Conservation (phyloP, 2,113 vertebrate genomes). For the Platysternon megacephalum region DNA sequence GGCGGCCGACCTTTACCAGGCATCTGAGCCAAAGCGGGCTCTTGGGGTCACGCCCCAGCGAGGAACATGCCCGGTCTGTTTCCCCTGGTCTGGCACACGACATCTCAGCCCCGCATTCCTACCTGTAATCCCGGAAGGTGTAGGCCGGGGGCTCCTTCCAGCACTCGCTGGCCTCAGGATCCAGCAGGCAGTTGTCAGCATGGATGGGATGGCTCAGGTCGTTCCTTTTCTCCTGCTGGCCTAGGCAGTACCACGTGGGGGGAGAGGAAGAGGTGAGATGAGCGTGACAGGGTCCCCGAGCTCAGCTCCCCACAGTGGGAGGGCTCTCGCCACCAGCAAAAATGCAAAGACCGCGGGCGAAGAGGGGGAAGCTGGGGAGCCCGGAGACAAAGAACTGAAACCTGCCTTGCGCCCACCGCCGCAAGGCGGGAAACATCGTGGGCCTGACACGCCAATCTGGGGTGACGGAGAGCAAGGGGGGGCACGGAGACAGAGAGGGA, state of each 20-base stretch:
- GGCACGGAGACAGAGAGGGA: not conserved
- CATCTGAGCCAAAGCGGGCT: not conserved
- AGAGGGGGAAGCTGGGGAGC: not conserved
- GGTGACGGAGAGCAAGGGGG: not conserved
- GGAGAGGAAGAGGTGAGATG: constrained; percentile 25
- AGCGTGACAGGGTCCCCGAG: not conserved
- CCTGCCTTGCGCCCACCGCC: not conserved
- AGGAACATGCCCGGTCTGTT: not conserved
- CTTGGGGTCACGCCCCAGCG: not conserved
- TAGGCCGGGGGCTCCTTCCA: constrained; percentile 98
- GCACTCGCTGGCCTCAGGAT: constrained; percentile 94
- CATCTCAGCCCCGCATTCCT: not conserved
- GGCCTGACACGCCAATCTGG: not conserved
- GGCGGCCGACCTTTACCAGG: not conserved
- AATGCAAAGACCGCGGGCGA: not conserved
- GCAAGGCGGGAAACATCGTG: not conserved
- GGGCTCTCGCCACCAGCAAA: not conserved
- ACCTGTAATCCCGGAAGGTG: constrained; percentile 97
- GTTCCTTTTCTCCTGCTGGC: constrained; percentile 93
- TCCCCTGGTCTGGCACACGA: not conserved
- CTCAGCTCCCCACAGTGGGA: rapidly evolving
- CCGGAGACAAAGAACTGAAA: not conserved
- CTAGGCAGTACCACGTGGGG: constrained; percentile 72
- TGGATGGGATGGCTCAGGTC: constrained; percentile 98
- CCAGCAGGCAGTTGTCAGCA: constrained; percentile 96